These are phyloP conservation scores for Serrognathus titanus DNA, from an alignment of 2,888 invertebrate genomes.

Conservation along the genomic window DNA sequence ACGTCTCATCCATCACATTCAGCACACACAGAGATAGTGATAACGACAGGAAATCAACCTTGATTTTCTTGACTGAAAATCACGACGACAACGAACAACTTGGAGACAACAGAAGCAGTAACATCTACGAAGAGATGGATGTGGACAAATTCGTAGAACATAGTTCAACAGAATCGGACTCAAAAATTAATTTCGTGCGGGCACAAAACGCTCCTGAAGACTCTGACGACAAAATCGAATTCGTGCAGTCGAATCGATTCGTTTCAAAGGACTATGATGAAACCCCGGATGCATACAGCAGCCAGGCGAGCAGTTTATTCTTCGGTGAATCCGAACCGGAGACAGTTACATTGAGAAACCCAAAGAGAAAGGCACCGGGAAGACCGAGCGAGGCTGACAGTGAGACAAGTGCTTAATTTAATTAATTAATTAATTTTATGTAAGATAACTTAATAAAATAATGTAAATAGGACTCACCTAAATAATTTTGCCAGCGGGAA, in stretches of 20 bases:
- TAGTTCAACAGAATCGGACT: conserved; percentile 1
- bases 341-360: neutral
- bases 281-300: conserved; percentile 30
- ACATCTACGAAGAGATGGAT: conserved; percentile 6
- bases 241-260: neutral
- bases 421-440: neutral
- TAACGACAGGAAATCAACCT: conserved; percentile 18
- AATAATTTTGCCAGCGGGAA: conserved; percentile 89
- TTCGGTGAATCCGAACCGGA: conserved; percentile 33
- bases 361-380: conserved; percentile 26
- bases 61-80: conserved; percentile 23
- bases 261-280: neutral
- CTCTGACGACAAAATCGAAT: no score
- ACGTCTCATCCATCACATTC: neutral
- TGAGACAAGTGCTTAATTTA: conserved; percentile 31
- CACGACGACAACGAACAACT: conserved; percentile 10
- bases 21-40: neutral
- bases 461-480: conserved; percentile 59
- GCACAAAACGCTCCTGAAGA: no score
- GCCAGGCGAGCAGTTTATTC: conserved; percentile 43
- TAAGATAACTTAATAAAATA: neutral
- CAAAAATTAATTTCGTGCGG: no score
- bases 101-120: neutral
- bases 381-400: conserved; percentile 23
- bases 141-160: neutral